Evolutionary conservation across 2,888 invertebrate genomes (phyloP).

Genomic region (Aleiodes testaceus): DNA sequence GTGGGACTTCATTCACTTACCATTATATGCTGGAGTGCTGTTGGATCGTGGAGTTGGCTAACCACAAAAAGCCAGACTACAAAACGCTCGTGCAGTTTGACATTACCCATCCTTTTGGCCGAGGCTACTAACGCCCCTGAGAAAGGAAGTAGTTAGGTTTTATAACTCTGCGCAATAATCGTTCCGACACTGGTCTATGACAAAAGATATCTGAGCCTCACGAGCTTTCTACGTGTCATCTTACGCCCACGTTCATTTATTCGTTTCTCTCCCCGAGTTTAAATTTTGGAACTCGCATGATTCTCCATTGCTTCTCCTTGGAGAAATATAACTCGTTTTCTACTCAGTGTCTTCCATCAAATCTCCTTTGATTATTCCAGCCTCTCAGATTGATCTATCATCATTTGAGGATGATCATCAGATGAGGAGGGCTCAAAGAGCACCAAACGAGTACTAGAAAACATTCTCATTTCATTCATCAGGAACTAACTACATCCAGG

Average conservation of each 20-base stretch:
- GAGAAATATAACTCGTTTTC: too few species aligned
- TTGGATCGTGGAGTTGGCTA: background rate
- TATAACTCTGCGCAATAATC: slow-evolving; percentile 65
- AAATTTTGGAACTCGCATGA: too few species aligned
- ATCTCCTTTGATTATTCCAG: too few species aligned
- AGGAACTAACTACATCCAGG: too few species aligned
- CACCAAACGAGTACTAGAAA: too few species aligned
- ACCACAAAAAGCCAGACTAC: slow-evolving; percentile 45
- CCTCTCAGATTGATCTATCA: too few species aligned
- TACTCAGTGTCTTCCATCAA: too few species aligned
- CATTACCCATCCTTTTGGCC: slow-evolving; percentile 10
- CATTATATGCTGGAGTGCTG: slow-evolving; percentile 53
- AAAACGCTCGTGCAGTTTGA: slow-evolving; percentile 63
- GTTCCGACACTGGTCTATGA: slow-evolving; percentile 55
- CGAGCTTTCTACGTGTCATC: background rate
- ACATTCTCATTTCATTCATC: too few species aligned
- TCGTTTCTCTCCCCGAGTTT: too few species aligned
- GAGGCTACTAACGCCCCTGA: slow-evolving; percentile 17
- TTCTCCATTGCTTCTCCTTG: too few species aligned
- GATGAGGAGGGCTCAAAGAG: too few species aligned
- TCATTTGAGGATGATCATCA: too few species aligned
- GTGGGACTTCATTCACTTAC: slow-evolving; percentile 63
- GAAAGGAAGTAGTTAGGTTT: slow-evolving; percentile 66
- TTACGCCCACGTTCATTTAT: background rate
- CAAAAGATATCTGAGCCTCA: slow-evolving; percentile 9